Conservation (phyloP, 2,113 vertebrate species). For the Cervus canadensis region DNA sequence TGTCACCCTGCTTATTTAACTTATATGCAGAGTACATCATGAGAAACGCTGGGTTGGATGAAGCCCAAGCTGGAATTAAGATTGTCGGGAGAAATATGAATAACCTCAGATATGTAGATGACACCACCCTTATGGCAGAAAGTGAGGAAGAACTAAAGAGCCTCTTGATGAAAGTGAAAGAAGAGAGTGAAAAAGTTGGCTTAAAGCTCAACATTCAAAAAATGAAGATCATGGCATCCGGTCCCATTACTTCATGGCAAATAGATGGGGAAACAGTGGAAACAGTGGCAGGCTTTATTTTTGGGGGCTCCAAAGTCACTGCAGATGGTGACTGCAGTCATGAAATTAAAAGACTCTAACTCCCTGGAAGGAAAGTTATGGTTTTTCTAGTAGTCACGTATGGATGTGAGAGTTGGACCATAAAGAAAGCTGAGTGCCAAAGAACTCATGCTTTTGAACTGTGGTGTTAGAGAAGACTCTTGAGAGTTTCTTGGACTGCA, state of each 20-base stretch:
- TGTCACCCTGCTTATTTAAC: neutral
- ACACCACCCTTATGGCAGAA: neutral
- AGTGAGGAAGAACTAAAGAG: neutral
- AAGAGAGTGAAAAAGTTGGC: neutral
- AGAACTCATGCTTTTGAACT: neutral
- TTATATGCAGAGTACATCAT: neutral
- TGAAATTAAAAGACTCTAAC: neutral
- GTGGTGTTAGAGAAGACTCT: neutral
- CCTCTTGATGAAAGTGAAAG: neutral
- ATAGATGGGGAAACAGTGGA: neutral
- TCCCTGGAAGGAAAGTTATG: neutral
- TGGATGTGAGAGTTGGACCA: neutral
- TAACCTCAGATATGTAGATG: neutral
- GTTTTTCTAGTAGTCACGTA: neutral
- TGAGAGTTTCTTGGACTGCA: neutral
- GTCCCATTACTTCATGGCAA: neutral
- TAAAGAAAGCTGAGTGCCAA: neutral
- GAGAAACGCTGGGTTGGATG: neutral
- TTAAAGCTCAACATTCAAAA: neutral
- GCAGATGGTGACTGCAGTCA: neutral
- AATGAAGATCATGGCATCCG: neutral
- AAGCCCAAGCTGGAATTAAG: neutral
- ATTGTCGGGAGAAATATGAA: neutral
- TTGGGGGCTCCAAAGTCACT: accelerated
- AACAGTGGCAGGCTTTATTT: neutral